Evolutionary conservation across 2,797 vertebrate genomes (phyloP), one percentile per base, ranked within the genome.

Genomic region (Arrhamphus sclerolepis): DNA sequence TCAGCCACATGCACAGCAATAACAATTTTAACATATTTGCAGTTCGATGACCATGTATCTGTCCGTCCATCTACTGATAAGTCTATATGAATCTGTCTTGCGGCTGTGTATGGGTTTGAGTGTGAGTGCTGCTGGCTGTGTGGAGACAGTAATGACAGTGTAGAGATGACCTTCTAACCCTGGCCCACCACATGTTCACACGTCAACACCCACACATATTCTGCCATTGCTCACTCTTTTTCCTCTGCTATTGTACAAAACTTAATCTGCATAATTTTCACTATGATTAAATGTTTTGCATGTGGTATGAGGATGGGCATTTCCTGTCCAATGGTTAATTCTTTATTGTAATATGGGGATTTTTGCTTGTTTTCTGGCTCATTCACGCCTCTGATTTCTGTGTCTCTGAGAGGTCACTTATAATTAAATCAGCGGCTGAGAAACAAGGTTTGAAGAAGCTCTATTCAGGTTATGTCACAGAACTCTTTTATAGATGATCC

Each of bases 131-230:
- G 44, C 53, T 47, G 64, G 60, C 62, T 70, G 70, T 43, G 71
- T 80, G 78, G 58, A 81, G 42, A 62, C 72, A 60, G 44, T 84
- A 86, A 86, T 82, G 84, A 75, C 75, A 81, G 67, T 63, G 73
- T 77, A 65, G 72, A 67, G 62, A 77, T 60, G 72, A 81, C 78
- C 81, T 77, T 71, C 1, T 63, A 76, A 86, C 85, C 81, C 50
- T 26, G n/a, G 81, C 83, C 85, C 72, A 86, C 85, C 56, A 55
- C 78, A 46, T 68, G 50, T 56, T 81, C 77, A 66, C 72, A 74
- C 7, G 18, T 66, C 24, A 56, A 67, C 87, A 79, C 84, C 83
- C 80, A 84, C 87, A 58, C 84, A 70, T 58, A 66, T 72, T 84
- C 39, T 58, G 47, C 60, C 56, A 19, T 56, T 60, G 59, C 73